Evolutionary conservation across 1,140 invertebrate species (phyloP).

Genomic region (Cotesia glomerata): DNA sequence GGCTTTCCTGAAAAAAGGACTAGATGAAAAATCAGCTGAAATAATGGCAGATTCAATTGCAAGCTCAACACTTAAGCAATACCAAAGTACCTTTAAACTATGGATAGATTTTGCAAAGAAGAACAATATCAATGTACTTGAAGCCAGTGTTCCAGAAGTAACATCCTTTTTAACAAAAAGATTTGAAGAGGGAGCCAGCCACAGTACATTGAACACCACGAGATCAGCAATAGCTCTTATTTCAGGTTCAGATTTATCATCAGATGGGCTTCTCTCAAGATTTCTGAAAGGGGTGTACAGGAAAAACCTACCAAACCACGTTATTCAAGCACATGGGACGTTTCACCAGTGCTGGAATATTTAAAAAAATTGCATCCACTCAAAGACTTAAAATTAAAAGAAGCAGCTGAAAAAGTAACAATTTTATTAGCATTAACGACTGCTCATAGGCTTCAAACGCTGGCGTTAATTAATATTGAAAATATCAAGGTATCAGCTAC

Average conservation of each 20-base stretch:
- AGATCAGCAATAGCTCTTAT: conserved; percentile 35
- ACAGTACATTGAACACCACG: conserved; percentile 39
- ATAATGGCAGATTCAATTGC: conserved; percentile 39
- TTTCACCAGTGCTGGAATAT: conserved; percentile 37
- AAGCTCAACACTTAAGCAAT: conserved; percentile 40
- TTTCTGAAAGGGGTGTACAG: conserved; percentile 43
- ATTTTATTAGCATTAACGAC: conserved; percentile 36
- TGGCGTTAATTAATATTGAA: conserved; percentile 35
- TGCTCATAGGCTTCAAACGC: conserved; percentile 39
- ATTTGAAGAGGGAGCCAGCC: conserved; percentile 29
- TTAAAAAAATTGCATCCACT: conserved; percentile 33
- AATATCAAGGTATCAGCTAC: conserved; percentile 18
- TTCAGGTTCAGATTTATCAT: conserved; percentile 11
- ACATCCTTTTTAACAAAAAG: conserved; percentile 25
- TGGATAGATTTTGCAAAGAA: conserved; percentile 30
- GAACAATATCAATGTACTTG: conserved; percentile 20
- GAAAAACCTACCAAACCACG: conserved; percentile 39
- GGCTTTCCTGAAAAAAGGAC: conserved; percentile 26
- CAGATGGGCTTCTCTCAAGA: conserved; percentile 16
- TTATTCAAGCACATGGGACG: conserved; percentile 44
- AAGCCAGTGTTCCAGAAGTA: conserved; percentile 13
- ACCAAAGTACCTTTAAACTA: conserved; percentile 30
- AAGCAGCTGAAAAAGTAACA: conserved; percentile 35
- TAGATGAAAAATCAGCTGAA: conserved; percentile 27
- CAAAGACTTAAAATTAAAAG: conserved; percentile 12